A percentile compares a stretch with the other conserved stretches of the same genome.
These are phyloP conservation scores for Isichthys henryi DNA, from an alignment of 2,113 vertebrate genomes.

Conservation along the genomic window DNA sequence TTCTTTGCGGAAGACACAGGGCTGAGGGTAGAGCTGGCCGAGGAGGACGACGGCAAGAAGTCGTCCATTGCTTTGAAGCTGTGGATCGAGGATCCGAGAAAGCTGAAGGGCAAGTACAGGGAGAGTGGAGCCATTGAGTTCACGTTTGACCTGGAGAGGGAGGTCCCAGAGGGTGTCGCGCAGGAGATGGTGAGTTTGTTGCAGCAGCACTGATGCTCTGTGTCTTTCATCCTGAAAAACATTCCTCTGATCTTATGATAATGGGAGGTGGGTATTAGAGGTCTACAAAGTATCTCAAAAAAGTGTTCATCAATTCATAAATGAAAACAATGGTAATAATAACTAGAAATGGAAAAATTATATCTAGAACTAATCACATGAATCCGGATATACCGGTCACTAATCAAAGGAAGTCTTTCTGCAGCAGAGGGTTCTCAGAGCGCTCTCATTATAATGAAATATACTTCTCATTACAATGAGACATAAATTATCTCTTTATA, in stretches of 20 bases:
- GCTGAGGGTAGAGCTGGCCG: conserved; percentile 92
- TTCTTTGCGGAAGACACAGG: conserved; percentile 98
- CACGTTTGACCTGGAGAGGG: conserved; percentile 85
- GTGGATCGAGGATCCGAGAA: conserved; percentile 97
- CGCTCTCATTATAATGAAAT: not conserved
- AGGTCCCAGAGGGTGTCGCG: conserved; percentile 90
- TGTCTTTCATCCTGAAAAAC: not conserved
- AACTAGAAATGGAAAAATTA: not conserved
- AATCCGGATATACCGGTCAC: not conserved
- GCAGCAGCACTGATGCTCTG: not conserved
- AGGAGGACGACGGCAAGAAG: conserved; percentile 91
- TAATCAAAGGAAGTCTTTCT: not conserved
- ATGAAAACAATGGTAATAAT: not conserved
- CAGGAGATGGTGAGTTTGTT: conserved; percentile 85
- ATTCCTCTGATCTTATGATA: not conserved
- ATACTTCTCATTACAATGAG: not conserved
- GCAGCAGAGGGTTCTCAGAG: not conserved
- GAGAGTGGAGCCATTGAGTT: conserved; percentile 97
- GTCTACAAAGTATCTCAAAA: not conserved
- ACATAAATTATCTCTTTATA: not conserved
- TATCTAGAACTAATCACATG: not conserved
- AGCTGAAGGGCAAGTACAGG: conserved; percentile 96
- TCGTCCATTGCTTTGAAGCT: conserved; percentile 87
- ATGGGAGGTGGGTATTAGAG: not conserved
- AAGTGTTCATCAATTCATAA: not conserved